Percentiles rank a stretch among this genome's conserved stretches.
Conservation (phyloP, 2,888 invertebrate genomes). For the Therioaphis trifolii region DNA sequence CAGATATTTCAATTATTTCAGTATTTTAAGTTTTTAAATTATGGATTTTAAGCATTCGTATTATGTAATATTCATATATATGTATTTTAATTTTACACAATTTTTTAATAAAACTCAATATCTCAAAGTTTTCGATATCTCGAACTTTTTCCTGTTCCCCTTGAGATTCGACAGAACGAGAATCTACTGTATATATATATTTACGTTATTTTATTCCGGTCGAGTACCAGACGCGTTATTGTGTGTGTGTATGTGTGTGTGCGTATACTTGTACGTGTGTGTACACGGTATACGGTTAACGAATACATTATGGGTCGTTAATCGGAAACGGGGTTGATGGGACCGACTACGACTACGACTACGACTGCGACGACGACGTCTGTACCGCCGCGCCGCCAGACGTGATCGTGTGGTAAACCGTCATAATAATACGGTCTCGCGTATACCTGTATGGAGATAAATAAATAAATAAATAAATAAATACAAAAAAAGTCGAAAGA, state of each 20-base stretch:
- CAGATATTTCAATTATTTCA: no score
- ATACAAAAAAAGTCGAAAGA: constrained; percentile 50
- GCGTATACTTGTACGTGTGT: neutral
- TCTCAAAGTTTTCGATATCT: no score
- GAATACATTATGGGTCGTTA: constrained; percentile 47
- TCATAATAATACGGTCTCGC: constrained; percentile 15
- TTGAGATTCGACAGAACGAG: no score
- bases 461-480: neutral
- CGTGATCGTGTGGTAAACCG: constrained; percentile 47
- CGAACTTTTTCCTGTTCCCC: no score
- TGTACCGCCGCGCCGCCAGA: neutral
- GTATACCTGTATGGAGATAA: neutral
- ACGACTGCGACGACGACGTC: neutral
- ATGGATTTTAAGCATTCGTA: no score
- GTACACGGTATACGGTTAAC: constrained; percentile 15
- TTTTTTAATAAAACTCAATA: no score
- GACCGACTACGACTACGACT: neutral
- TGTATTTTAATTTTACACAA: no score
- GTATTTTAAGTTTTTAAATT: no score
- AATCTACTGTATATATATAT: neutral
- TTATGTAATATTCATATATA: no score
- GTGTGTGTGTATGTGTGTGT: neutral
- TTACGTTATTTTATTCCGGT: constrained; percentile 29
- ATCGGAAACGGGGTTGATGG: constrained; percentile 58
- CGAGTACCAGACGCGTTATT: constrained; percentile 47